phyloP scores from a whole-genome alignment of 2,797 vertebrate genomes.

The Carapus acus region DNA sequence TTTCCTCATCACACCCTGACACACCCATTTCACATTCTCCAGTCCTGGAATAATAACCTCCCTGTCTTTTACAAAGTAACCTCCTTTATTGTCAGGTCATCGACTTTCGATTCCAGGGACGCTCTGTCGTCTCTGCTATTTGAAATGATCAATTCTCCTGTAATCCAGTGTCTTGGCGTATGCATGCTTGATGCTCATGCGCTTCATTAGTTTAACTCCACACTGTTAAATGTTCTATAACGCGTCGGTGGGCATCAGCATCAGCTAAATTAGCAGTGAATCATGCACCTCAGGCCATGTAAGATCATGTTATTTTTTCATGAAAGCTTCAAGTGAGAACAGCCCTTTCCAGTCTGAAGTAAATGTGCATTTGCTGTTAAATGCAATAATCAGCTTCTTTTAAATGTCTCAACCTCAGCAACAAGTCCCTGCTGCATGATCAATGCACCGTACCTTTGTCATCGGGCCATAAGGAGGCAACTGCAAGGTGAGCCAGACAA shows the following conservation, averaged over 20 bases:
- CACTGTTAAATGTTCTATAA: not conserved
- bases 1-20: conserved; percentile 9
- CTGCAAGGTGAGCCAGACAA: conserved; percentile 1
- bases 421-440: conserved; percentile 30
- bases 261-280: not conserved
- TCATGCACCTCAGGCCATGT: not conserved
- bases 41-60: conserved; percentile 7
- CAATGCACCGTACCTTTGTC: conserved; percentile 9
- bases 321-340: not conserved
- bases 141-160: conserved; percentile 29
- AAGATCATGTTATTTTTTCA: not conserved
- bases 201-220: conserved; percentile 6
- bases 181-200: conserved; percentile 17
- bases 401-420: conserved; percentile 9
- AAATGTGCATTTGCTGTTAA: conserved; percentile 3
- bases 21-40: not conserved
- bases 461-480: conserved; percentile 11
- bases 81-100: not conserved
- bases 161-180: conserved; percentile 21
- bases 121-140: conserved; percentile 13
- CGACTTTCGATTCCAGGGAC: conserved; percentile 2
- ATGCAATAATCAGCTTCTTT: conserved; percentile 6
- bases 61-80: not conserved
- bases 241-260: no score
- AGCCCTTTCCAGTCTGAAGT: not conserved